phyloP scores from a whole-genome alignment of 2,113 vertebrate species.

The Fregata magnificens region DNA sequence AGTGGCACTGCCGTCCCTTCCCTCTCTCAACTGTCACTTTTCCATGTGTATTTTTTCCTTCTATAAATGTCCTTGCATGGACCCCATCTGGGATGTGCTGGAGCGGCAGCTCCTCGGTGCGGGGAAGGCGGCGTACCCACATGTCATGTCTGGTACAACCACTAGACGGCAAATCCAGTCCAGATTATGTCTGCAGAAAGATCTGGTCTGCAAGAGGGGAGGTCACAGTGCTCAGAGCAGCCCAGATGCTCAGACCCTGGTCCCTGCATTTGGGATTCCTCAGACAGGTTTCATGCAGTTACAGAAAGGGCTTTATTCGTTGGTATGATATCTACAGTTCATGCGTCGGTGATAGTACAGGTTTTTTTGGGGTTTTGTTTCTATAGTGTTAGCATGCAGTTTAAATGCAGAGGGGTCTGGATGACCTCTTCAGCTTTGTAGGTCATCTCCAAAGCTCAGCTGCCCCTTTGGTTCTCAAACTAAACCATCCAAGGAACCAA shows the following conservation, averaged over 20 bases:
- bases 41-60: not conserved
- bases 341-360: slow-evolving; percentile 34
- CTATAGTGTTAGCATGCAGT: slow-evolving; percentile 60
- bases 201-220: not conserved
- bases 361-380: not conserved
- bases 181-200: not conserved
- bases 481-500: not conserved
- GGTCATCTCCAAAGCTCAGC: not conserved
- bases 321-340: slow-evolving; percentile 30
- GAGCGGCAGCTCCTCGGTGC: not conserved
- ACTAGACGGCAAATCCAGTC: slow-evolving; percentile 46
- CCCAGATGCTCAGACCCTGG: not conserved
- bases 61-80: fast-evolving
- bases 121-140: not conserved
- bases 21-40: not conserved
- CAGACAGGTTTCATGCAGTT: not conserved
- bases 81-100: not conserved
- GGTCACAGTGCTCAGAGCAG: not conserved
- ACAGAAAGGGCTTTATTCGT: slow-evolving; percentile 72
- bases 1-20: not conserved
- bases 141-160: not conserved
- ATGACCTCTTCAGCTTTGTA: not conserved
- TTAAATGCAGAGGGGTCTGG: slow-evolving; percentile 20
- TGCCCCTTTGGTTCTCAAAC: not conserved
- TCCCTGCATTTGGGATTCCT: not conserved